Percentiles rank a stretch among this genome's conserved stretches.
These are phyloP conservation scores for Vimba vimba DNA, from an alignment of 2,113 vertebrate genomes.

Conservation along the genomic window DNA sequence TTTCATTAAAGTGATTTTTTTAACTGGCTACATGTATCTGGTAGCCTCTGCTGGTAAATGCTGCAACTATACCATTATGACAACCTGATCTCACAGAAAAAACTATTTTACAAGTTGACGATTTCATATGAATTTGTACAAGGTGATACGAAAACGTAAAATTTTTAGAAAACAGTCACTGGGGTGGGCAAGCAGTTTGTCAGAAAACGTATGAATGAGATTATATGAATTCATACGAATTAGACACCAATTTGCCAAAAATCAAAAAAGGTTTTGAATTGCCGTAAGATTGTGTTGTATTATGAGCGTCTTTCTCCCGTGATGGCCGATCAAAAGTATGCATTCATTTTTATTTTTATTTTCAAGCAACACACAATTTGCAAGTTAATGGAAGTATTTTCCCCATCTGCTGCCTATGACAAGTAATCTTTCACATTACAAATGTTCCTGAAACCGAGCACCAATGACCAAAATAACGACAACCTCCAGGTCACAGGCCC, in stretches of 20 bases:
- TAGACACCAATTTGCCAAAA: background rate
- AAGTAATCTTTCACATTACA: constrained; percentile 10
- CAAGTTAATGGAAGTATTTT: background rate
- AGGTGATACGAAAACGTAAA: background rate
- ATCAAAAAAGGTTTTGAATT: background rate
- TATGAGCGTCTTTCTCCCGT: background rate
- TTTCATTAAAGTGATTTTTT: background rate
- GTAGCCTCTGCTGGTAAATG: background rate
- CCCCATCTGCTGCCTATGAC: background rate
- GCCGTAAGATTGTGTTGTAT: background rate
- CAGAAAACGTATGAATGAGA: background rate
- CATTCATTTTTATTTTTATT: background rate
- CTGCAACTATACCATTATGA: background rate
- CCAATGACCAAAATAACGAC: background rate
- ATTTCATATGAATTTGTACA: background rate
- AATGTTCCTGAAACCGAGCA: background rate
- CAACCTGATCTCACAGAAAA: background rate
- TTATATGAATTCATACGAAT: no score
- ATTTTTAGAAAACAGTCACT: background rate
- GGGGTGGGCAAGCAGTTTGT: background rate
- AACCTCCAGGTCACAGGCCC: background rate
- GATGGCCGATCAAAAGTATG: background rate
- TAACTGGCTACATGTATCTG: background rate
- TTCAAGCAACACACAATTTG: background rate
- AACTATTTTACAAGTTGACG: background rate